These are phyloP conservation scores for Neosilurus hyrtlii DNA, from an alignment of 2,797 vertebrate genomes.

Conservation along the genomic window DNA sequence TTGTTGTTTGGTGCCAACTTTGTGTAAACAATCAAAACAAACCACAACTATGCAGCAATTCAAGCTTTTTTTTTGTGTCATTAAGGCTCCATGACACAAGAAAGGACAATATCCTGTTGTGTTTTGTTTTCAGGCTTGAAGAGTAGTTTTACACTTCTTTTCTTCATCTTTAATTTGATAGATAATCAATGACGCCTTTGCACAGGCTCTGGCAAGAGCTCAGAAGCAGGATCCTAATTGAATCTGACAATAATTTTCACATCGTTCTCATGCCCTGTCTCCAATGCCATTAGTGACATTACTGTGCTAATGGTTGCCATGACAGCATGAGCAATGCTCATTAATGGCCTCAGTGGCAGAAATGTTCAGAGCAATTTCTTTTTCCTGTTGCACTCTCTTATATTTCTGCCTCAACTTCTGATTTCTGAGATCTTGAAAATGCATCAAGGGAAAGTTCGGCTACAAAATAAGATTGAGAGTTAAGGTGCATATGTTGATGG, in stretches of 20 bases:
- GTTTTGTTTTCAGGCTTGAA: slow-evolving; percentile 39
- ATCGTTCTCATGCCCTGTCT: slow-evolving; percentile 79
- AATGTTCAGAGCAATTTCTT: slow-evolving; percentile 73
- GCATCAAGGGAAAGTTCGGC: slow-evolving; percentile 6
- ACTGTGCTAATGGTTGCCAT: slow-evolving; percentile 83
- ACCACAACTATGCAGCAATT: slow-evolving; percentile 10
- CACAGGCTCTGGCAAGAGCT: slow-evolving; percentile 77
- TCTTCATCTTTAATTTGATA: slow-evolving; percentile 72
- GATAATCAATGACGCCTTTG: slow-evolving; percentile 77
- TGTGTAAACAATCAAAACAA: slow-evolving; percentile 7
- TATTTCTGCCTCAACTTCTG: slow-evolving; percentile 31
- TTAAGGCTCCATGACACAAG: background rate
- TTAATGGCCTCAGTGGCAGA: slow-evolving; percentile 79
- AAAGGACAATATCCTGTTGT: slow-evolving; percentile 17
- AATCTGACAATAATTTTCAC: slow-evolving; percentile 86
- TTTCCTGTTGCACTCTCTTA: slow-evolving; percentile 32
- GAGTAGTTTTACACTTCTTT: slow-evolving; percentile 48
- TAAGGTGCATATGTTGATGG: background rate
- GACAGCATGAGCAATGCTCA: slow-evolving; percentile 85
- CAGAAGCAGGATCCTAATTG: slow-evolving; percentile 78
- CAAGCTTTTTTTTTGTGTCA: slow-evolving; percentile 2
- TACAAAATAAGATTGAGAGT: background rate
- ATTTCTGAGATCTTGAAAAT: slow-evolving; percentile 27
- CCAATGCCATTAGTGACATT: slow-evolving; percentile 81
- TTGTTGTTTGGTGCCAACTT: slow-evolving; percentile 23